Evolutionary conservation across 2,113 vertebrate species (phyloP).

Genomic region (Herpailurus yagouaroundi): DNA sequence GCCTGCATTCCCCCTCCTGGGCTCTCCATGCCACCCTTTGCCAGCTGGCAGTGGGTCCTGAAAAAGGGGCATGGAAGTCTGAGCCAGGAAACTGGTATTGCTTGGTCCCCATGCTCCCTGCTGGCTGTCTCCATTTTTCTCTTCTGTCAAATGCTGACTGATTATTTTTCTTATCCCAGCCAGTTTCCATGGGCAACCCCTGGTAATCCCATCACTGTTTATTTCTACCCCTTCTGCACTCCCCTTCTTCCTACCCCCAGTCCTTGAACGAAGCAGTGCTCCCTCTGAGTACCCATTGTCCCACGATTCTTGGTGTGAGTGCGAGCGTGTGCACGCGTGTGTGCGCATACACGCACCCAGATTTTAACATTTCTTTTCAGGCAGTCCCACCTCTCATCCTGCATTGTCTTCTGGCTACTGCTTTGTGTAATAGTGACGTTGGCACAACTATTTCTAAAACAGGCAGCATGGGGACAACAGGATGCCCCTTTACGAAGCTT

Average conservation of each 20-base stretch:
- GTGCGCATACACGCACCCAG: fast-evolving
- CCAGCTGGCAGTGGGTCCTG: conserved; percentile 67
- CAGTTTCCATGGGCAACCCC: conserved; percentile 70
- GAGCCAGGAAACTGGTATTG: conserved; percentile 73
- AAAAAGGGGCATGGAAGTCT: neutral
- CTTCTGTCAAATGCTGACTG: conserved; percentile 54
- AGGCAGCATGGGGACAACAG: neutral
- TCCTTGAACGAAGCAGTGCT: neutral
- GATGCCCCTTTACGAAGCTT: conserved; percentile 5
- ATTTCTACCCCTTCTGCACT: neutral
- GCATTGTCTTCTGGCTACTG: neutral
- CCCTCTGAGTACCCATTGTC: neutral
- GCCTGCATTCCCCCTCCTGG: neutral
- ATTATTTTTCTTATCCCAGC: conserved; percentile 63
- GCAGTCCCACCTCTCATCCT: neutral
- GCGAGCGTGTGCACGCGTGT: fast-evolving
- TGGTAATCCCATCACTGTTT: conserved; percentile 39
- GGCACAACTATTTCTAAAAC: conserved; percentile 54
- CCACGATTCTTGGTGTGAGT: neutral
- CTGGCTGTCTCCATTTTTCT: conserved; percentile 62
- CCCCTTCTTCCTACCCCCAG: neutral
- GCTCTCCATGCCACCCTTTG: neutral
- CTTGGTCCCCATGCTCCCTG: conserved; percentile 34
- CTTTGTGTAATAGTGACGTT: conserved; percentile 59
- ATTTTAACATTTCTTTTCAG: conserved; percentile 37